phyloP scores from a whole-genome alignment of 2,113 vertebrate species.

The Verasper variegatus region DNA sequence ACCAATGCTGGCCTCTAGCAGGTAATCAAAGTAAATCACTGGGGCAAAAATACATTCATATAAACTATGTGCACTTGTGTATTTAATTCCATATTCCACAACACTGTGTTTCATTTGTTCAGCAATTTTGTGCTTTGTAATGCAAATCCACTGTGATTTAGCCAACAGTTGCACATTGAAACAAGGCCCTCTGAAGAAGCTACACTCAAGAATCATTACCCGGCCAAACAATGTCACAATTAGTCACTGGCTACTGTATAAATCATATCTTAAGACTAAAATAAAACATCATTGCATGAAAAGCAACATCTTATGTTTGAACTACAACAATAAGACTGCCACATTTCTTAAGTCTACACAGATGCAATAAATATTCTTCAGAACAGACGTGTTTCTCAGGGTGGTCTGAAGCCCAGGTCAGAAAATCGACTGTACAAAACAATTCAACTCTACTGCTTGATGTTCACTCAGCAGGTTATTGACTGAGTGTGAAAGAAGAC shows the following conservation, averaged over 20 bases:
- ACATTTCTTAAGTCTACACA: not conserved
- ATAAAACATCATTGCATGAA: not conserved
- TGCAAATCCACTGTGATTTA: constrained; percentile 11
- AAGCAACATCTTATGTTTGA: not conserved
- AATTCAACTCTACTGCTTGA: not conserved
- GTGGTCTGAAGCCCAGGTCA: constrained; percentile 47
- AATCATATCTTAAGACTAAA: constrained; percentile 5
- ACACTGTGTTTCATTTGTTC: constrained; percentile 13
- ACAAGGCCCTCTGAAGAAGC: constrained; percentile 9
- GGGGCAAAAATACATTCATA: constrained; percentile 32
- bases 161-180: constrained; percentile 27
- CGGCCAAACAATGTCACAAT: not conserved
- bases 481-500: not conserved
- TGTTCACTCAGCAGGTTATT: not conserved
- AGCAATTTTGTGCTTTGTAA: constrained; percentile 9
- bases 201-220: constrained; percentile 7
- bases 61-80: constrained; percentile 18
- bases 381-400: not conserved
- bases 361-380: not conserved
- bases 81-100: constrained; percentile 19
- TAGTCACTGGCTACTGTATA: not conserved
- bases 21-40: constrained; percentile 38
- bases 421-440: constrained; percentile 15
- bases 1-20: constrained; percentile 10
- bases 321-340: constrained; percentile 11